Base-by-base conservation (phyloP, 1,140 invertebrate genomes). In the Ips nitidus region DNA sequence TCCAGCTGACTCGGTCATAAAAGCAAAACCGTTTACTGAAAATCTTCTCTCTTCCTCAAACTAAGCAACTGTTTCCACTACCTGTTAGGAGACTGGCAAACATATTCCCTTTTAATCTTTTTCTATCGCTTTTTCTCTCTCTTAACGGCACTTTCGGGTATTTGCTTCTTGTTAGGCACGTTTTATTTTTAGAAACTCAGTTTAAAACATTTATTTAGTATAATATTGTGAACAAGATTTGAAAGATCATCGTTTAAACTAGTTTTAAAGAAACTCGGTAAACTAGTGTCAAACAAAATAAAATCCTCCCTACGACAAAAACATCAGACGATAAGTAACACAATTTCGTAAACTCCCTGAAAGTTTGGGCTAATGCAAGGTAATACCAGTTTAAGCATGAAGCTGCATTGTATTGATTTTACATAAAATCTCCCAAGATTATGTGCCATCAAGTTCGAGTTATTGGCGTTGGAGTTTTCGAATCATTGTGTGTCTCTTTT, bases 301-400 rank as follows among this genome's bases (percentile, higher is more conserved):
- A 22, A 22, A 22, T 22, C 22, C 22, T 22, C 22, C 0, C 22
- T 22, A 22, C 22, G 22, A 22, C 22, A 22, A 22, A 22, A 22
- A 22, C 22, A 22, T 22, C 22, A 22, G 22, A 22, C 22, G 22
- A 22, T 22, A 22, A 58, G 56, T 58, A 41, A 58, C 56, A 40
- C 57, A 41, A 63, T 45, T 66, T 66, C 41, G 55, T 22, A 66
- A 56, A 61, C 37, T 7, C 36, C 50, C 7, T 22, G 60, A 22
- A 62, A 62, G 5, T 50, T 50, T 5, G 1, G 47, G 42, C 36
- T 50, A 62, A 62, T 52, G 60, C 41, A 66, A 41, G 42, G 47
- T 65, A 53, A 65, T 65, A 65, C 41, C 47, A 52, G 37, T 65
- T 65, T 65, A 53, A 65, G 52, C 52, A 65, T 53, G n/a, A 55